These are phyloP conservation scores for Passer montanus DNA, from an alignment of 2,113 vertebrate genomes.

Conservation along the genomic window DNA sequence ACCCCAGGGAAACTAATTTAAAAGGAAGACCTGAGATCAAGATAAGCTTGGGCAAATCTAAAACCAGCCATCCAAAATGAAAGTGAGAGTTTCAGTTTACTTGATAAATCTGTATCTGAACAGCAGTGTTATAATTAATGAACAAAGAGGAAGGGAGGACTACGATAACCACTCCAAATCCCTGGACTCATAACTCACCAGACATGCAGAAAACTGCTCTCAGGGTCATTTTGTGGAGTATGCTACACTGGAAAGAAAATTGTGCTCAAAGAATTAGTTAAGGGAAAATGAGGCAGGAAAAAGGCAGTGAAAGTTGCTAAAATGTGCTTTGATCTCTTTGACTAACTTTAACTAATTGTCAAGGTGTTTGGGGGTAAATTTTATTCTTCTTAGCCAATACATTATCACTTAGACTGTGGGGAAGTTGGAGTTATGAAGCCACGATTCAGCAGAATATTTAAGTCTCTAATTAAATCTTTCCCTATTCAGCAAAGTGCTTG, in stretches of 20 bases:
- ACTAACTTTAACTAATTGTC: neutral
- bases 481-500: neutral
- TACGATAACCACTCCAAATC: neutral
- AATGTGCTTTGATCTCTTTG: neutral
- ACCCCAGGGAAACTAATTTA: slow-evolving; percentile 18
- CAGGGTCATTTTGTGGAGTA: neutral
- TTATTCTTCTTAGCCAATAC: neutral
- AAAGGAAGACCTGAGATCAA: slow-evolving; percentile 2
- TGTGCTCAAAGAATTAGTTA: neutral
- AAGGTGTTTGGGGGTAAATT: neutral
- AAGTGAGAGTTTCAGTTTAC: neutral
- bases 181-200: neutral
- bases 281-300: neutral
- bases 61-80: neutral
- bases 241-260: neutral
- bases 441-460: neutral
- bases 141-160: neutral
- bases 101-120: neutral
- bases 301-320: neutral
- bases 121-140: neutral
- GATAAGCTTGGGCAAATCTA: neutral
- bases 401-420: neutral
- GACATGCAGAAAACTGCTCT: neutral
- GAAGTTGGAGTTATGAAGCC: neutral
- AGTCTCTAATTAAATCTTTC: slow-evolving; percentile 1